Evolutionary conservation across 2,888 invertebrate genomes (phyloP).

Genomic region (Leptopterna dolabrata): DNA sequence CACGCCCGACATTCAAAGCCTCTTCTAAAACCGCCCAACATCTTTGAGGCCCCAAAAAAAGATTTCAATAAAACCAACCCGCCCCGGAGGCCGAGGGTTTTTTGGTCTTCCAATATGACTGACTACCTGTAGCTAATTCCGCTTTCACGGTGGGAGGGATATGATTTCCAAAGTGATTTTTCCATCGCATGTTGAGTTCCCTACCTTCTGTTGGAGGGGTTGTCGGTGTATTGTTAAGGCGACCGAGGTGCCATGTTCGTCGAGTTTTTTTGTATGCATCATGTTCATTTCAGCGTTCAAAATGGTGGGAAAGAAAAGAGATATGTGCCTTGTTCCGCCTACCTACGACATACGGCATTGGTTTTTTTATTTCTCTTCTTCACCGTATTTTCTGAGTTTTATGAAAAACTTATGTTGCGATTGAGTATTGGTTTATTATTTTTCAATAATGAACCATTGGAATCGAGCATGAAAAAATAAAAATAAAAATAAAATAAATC

Average conservation of each 20-base stretch:
- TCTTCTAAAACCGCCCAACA: not conserved
- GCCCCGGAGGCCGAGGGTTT: not conserved
- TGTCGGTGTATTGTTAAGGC: slow-evolving; percentile 1
- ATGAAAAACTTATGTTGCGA: too few relatives aligned
- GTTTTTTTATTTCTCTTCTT: not conserved
- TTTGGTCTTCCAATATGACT: not conserved
- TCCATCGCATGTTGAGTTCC: not conserved
- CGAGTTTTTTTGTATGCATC: not conserved
- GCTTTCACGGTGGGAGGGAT: not conserved
- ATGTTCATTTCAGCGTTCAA: not conserved
- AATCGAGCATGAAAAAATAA: too few relatives aligned
- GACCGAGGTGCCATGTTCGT: slow-evolving; percentile 1
- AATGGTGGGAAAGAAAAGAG: not conserved
- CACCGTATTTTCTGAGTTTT: not conserved
- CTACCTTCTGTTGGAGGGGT: not conserved
- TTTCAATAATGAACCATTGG: too few relatives aligned
- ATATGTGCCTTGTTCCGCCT: not conserved
- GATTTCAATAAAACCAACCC: slow-evolving; percentile 6
- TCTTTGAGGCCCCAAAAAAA: slow-evolving; percentile 21
- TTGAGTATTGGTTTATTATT: too few relatives aligned
- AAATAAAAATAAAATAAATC: too few relatives aligned
- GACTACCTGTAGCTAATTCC: slow-evolving; percentile 25
- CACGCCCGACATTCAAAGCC: slow-evolving; percentile 7
- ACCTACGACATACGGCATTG: not conserved
- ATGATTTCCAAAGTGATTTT: not conserved